These are phyloP conservation scores for Ophioderma brevispina DNA, from an alignment of 35 echinoderm and acorn worm species.

Conservation along the genomic window DNA sequence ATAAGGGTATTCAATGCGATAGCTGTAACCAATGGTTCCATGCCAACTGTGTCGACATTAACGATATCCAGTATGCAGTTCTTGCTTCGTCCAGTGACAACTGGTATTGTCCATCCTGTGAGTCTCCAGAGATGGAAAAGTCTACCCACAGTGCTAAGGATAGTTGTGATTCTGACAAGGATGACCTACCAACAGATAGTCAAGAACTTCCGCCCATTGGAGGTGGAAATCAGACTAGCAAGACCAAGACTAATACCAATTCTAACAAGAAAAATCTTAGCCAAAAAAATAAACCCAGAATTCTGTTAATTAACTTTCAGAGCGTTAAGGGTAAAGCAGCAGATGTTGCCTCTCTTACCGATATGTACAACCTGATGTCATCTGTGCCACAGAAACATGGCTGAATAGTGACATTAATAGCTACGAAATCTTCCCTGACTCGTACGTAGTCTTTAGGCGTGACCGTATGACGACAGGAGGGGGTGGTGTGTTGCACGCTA, in stretches of 20 bases:
- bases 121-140: too few species aligned
- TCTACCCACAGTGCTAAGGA: neutral
- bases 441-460: conserved; percentile 1
- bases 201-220: neutral
- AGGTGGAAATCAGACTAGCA: neutral
- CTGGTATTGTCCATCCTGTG: neutral
- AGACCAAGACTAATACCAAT: neutral
- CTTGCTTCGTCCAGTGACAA: neutral
- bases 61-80: neutral
- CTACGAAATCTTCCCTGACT: conserved; percentile 33
- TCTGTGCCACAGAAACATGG: too few species aligned
- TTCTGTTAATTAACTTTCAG: conserved; percentile 36
- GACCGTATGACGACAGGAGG: neutral
- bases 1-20: conserved; percentile 18
- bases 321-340: too few species aligned
- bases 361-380: too few species aligned
- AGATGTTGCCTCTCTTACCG: too few species aligned
- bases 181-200: neutral
- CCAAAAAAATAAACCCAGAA: neutral
- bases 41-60: neutral
- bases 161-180: neutral
- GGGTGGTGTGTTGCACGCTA: neutral
- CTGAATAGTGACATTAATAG: too few species aligned
- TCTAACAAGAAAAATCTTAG: neutral
- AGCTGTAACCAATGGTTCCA: conserved; percentile 1